phyloP scores from a whole-genome alignment of 1,140 invertebrate species.

The Cyrtorhinus lividipennis region DNA sequence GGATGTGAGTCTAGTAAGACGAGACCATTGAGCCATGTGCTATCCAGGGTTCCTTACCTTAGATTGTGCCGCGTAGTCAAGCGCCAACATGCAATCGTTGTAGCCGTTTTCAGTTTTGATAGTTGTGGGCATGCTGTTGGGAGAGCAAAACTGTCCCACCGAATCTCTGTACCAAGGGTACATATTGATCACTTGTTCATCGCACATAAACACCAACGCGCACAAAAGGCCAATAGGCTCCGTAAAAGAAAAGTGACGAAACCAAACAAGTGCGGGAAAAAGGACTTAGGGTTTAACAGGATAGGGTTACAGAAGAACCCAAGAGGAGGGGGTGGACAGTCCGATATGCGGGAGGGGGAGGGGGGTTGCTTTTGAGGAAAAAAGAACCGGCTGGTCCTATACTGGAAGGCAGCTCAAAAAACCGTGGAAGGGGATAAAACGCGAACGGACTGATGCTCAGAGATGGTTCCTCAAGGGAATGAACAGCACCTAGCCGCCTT shows the following conservation, averaged over 20 bases:
- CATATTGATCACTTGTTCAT: conserved; percentile 31
- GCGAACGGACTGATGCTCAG: conserved; percentile 10
- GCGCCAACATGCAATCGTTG: conserved; percentile 53
- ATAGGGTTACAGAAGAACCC: not conserved
- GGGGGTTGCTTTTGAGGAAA: not conserved
- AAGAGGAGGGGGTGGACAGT: not conserved
- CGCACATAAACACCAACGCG: conserved; percentile 10
- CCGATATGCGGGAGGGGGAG: not conserved
- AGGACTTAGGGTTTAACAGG: not conserved
- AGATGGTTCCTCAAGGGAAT: conserved; percentile 15
- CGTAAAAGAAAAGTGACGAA: not conserved
- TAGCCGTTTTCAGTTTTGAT: conserved; percentile 56
- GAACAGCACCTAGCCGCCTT: not conserved
- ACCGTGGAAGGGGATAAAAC: conserved; percentile 1
- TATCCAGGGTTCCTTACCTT: no score
- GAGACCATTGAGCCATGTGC: no score
- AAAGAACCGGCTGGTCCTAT: not conserved
- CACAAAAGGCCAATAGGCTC: not conserved
- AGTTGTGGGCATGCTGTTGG: conserved; percentile 33
- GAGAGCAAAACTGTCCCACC: conserved; percentile 38
- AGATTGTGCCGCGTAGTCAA: conserved; percentile 50
- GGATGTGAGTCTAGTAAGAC: no score
- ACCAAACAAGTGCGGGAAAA: not conserved
- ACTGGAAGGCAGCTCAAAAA: not conserved
- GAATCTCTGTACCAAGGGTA: conserved; percentile 56